Base-by-base conservation (phyloP, 1,140 invertebrate species). In the Drosophila kanapiae region DNA sequence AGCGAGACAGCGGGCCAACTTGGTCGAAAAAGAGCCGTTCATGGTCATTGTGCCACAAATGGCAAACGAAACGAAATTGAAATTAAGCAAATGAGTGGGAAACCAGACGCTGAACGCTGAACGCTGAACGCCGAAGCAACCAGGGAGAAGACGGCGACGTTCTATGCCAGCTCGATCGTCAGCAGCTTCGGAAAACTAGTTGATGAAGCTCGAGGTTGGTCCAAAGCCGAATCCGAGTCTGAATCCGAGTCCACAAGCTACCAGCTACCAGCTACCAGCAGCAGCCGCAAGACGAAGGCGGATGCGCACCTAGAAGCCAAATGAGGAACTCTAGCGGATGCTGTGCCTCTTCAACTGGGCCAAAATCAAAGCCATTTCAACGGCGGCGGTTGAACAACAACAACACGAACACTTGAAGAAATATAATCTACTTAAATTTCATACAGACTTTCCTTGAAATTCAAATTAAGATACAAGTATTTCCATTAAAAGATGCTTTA, bases 41-140 rank as follows among this genome's bases (percentile, higher is more conserved):
- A 88, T 88, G 84, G 84, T 88, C 84, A 88, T 88, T 90, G 84
- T 88, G 85, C 84, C 84, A 88, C 80, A 90, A 88, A 88, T 90
- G 84, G 84, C 85, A 88, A 79, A 78, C 84, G 81, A 88, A 88
- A 88, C 78, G 85, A 87, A 87, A 87, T 87, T 87, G 84, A 88
- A 88, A 88, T 88, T 88, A 88, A 88, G 80, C 84, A 88, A 88
- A 88, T 88, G 84, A 88, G 84, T 88, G 84, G 84, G 84, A 88
- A 90, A 82, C 75, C 62, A 88, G 84, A 84, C 80, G 53, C 37
- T 54, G 54, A 23, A 23, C 23, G 53, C 37, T 54, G 54, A n/a
- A 84, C 80, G 53, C 37, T 54, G 54, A 23, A 23, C 23, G 53
- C 37, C 48, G 54, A 45, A 59, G 69, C 61, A 57, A 54, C 72